phyloP scores from a whole-genome alignment of 92 coral and sea anemone genomes.

The Bergia sp. region DNA sequence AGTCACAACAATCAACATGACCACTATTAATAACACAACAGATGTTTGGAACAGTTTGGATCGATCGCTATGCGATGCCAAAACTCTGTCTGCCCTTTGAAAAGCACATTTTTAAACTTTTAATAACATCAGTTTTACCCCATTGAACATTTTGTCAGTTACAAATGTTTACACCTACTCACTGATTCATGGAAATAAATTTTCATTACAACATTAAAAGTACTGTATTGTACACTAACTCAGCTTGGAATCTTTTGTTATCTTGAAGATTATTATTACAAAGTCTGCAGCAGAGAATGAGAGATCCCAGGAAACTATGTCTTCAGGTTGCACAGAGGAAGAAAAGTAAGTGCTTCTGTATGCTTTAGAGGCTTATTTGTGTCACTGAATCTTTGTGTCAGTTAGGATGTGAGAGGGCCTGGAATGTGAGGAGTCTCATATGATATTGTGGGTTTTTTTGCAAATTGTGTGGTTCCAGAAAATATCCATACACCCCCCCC shows the following conservation, averaged over 20 bases:
- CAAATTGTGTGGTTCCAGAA: too few relatives aligned
- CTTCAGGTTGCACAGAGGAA: conserved; percentile 43
- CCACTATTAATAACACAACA: too few relatives aligned
- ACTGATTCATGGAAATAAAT: neutral
- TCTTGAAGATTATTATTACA: conserved; percentile 57
- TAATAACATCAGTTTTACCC: too few relatives aligned
- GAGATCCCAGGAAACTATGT: neutral
- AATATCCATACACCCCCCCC: too few relatives aligned
- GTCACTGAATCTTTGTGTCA: neutral
- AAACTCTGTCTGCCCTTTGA: too few relatives aligned
- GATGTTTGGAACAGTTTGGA: too few relatives aligned
- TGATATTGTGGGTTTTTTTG: too few relatives aligned
- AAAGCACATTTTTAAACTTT: too few relatives aligned
- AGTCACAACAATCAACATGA: too few relatives aligned
- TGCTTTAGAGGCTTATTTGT: neutral
- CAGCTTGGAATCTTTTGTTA: neutral
- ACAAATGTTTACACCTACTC: neutral
- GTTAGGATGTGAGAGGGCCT: neutral
- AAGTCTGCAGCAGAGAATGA: conserved; percentile 30
- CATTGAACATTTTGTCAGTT: too few relatives aligned
- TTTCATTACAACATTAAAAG: neutral
- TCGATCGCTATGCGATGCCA: too few relatives aligned
- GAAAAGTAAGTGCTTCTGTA: conserved; percentile 59
- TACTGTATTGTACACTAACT: neutral
- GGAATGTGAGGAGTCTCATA: neutral